These are phyloP conservation scores for Micrasema minimum DNA, from an alignment of 1,140 invertebrate species.

Conservation along the genomic window DNA sequence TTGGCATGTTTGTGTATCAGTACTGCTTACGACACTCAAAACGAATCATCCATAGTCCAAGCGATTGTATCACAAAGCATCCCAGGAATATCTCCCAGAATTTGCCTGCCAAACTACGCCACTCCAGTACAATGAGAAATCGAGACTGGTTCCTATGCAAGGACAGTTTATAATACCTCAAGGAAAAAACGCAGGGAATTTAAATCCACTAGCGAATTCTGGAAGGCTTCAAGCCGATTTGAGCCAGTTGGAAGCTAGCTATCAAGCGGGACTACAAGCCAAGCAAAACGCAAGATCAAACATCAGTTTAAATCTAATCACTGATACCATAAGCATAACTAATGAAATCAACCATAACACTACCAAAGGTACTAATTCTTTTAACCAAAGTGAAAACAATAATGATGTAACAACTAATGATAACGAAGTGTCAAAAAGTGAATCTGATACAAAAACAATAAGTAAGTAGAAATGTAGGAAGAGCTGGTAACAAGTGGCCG, in stretches of 20 bases:
- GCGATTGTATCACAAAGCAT: slow-evolving; percentile 67
- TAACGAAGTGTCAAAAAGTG: slow-evolving; percentile 53
- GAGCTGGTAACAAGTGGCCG: slow-evolving; percentile 84
- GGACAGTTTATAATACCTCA: slow-evolving; percentile 57
- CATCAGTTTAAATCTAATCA: slow-evolving; percentile 36
- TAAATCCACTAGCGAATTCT: slow-evolving; percentile 56
- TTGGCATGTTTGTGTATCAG: slow-evolving; percentile 31
- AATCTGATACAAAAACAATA: slow-evolving; percentile 54
- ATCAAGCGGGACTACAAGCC: slow-evolving; percentile 48
- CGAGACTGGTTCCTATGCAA: slow-evolving; percentile 62
- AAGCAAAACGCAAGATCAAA: slow-evolving; percentile 40
- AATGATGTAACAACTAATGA: slow-evolving; percentile 50
- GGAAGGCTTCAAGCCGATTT: slow-evolving; percentile 61
- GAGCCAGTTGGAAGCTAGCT: slow-evolving; percentile 55
- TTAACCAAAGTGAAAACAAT: slow-evolving; percentile 56
- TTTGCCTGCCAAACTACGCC: slow-evolving; percentile 63
- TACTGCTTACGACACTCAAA: slow-evolving; percentile 54
- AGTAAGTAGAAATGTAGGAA: slow-evolving; percentile 50
- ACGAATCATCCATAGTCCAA: slow-evolving; percentile 66
- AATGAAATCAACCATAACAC: slow-evolving; percentile 47
- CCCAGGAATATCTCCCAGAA: slow-evolving; percentile 62
- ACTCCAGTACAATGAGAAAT: slow-evolving; percentile 61
- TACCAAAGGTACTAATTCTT: slow-evolving; percentile 54
- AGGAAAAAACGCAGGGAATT: slow-evolving; percentile 56
- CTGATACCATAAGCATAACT: slow-evolving; percentile 57